Conservation (phyloP, 92 coral and sea anemone genomes). For the Micromussa lordhowensis region DNA sequence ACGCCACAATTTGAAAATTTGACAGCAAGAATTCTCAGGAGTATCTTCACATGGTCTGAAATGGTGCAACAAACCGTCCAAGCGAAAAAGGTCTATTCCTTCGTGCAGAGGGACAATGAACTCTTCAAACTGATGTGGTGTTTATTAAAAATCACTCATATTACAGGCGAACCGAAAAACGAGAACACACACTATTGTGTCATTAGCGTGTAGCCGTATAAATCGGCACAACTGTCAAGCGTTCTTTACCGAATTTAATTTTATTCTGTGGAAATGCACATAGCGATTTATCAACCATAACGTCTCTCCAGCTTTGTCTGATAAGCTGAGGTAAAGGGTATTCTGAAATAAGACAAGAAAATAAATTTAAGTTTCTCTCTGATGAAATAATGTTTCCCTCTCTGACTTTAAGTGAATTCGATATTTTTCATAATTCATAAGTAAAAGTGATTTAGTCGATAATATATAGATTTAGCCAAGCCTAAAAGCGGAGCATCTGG, state of each 20-base stretch:
- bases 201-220: not conserved
- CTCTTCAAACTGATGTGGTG: not conserved
- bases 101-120: no score
- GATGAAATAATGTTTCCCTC: not conserved
- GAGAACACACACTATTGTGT: not conserved
- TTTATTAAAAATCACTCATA: slow-evolving; percentile 9
- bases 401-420: not conserved
- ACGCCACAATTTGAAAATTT: no score
- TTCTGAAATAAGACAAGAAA: not conserved
- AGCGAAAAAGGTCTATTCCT: no score
- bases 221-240: not conserved
- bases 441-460: not conserved
- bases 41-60: no score
- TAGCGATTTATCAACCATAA: not conserved
- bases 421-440: not conserved
- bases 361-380: not conserved
- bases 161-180: not conserved
- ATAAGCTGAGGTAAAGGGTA: not conserved
- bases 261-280: not conserved
- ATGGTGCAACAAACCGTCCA: no score
- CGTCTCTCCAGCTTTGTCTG: not conserved
- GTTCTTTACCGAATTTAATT: not conserved
- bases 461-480: no score
- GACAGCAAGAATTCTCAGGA: no score
- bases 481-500: no score